Percentiles rank a stretch among this genome's conserved stretches.
Conservation (phyloP, 2,113 vertebrate genomes). For the Sus scrofa region T2T-Sscrofa CM000824.6:196359001-196359500, state of each 20-base stretch:
- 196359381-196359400: neutral
- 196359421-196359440: neutral
- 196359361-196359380: neutral
- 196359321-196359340: neutral
- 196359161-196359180: conserved; percentile 57
- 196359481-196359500: neutral
- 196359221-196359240: neutral
- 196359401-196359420: neutral
- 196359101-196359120: conserved; percentile 65
- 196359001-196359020: conserved; percentile 72
- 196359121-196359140: conserved; percentile 74
- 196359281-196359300: neutral
- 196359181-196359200: conserved; percentile 31
- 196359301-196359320: neutral
- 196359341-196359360: neutral
- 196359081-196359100: conserved; percentile 65
- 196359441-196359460: neutral
- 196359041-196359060: conserved; percentile 72
- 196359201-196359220: neutral
- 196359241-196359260: neutral
- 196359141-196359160: conserved; percentile 77
- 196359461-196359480: neutral
- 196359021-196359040: conserved; percentile 56
- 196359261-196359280: neutral
- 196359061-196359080: conserved; percentile 32